Conservation (phyloP, 2,113 vertebrate species). For the Chionodraco myersi region DNA sequence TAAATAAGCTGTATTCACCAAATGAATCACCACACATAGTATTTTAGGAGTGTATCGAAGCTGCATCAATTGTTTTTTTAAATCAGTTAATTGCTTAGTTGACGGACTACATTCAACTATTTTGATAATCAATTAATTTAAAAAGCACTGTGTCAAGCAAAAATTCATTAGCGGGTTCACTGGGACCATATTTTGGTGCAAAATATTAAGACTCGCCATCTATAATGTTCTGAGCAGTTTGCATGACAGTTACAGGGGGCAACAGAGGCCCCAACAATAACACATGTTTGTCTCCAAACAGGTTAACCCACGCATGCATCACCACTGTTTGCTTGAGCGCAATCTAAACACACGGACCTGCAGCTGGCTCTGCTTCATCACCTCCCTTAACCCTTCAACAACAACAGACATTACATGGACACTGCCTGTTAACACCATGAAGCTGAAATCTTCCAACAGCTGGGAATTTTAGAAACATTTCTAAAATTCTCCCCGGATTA, state of each 20-base stretch:
- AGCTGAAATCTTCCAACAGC: slow-evolving; percentile 55
- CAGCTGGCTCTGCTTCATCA: slow-evolving; percentile 55
- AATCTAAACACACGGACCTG: slow-evolving; percentile 25
- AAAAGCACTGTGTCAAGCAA: not conserved
- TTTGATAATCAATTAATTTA: not conserved
- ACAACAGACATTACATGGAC: slow-evolving; percentile 14
- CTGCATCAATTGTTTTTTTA: not conserved
- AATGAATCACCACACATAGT: not conserved
- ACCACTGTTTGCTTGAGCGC: slow-evolving; percentile 3
- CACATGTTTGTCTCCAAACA: slow-evolving; percentile 15
- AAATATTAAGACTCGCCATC: not conserved
- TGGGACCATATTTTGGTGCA: no score
- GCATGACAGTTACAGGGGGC: not conserved
- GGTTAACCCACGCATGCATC: slow-evolving; percentile 12
- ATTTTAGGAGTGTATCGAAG: not conserved
- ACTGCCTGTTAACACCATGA: slow-evolving; percentile 23
- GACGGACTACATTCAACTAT: not conserved
- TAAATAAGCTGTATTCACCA: not conserved
- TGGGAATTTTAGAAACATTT: slow-evolving; percentile 22
- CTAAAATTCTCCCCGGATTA: not conserved
- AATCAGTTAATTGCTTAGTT: not conserved
- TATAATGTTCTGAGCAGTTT: not conserved
- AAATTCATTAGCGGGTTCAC: not conserved
- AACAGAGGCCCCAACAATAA: not conserved
- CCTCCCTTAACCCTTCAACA: slow-evolving; percentile 26